Conservation (phyloP, 2,797 vertebrate species). For the Florisuga fusca region DNA sequence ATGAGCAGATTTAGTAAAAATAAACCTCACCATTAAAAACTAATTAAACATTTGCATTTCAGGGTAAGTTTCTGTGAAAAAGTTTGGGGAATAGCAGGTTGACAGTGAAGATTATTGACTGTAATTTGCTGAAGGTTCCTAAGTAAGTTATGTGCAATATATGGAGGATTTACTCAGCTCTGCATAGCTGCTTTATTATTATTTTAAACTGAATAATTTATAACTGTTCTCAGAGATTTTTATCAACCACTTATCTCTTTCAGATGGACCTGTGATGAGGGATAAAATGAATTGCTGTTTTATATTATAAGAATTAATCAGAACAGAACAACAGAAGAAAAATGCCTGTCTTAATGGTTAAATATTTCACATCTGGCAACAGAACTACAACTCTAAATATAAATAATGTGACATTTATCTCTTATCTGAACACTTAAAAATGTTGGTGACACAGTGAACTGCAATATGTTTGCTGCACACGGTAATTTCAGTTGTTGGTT, state of each 20-base stretch:
- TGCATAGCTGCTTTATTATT: constrained; percentile 74
- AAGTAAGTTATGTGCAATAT: constrained; percentile 62
- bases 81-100: constrained; percentile 69
- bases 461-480: background rate
- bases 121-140: constrained; percentile 75
- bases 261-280: constrained; percentile 81
- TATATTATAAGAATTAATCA: constrained; percentile 87
- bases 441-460: constrained; percentile 38
- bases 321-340: constrained; percentile 79
- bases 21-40: constrained; percentile 68
- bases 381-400: constrained; percentile 68
- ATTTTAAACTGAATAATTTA: constrained; percentile 81
- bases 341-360: constrained; percentile 80
- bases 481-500: constrained; percentile 65
- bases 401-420: constrained; percentile 78
- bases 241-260: constrained; percentile 86
- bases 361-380: constrained; percentile 78
- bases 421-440: constrained; percentile 64
- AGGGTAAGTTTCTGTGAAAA: constrained; percentile 71
- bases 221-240: constrained; percentile 81
- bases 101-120: constrained; percentile 77
- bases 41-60: constrained; percentile 76
- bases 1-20: constrained; percentile 73
- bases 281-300: constrained; percentile 78
- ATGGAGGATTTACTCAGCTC: constrained; percentile 61